Evolutionary conservation across 2,888 invertebrate species (phyloP).

Genomic region (Theretra japonica): DNA sequence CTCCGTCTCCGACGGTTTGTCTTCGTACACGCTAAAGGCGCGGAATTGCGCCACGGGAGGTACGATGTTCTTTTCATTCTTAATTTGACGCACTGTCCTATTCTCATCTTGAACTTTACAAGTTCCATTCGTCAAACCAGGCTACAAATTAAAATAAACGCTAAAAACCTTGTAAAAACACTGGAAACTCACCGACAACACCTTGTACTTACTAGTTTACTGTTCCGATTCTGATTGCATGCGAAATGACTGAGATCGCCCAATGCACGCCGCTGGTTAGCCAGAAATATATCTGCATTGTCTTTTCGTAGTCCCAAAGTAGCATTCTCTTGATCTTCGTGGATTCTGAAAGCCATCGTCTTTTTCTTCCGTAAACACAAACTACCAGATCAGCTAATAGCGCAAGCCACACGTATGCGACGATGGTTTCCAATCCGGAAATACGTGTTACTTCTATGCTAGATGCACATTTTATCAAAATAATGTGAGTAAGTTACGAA

Average conservation of each 20-base stretch:
- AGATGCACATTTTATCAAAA: constrained; percentile 63
- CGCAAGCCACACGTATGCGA: constrained; percentile 54
- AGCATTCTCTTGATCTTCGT: constrained; percentile 91
- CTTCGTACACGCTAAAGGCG: constrained; percentile 91
- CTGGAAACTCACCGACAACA: constrained; percentile 29
- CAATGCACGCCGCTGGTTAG: constrained; percentile 86
- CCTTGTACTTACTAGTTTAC: constrained; percentile 80
- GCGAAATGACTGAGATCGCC: constrained; percentile 86
- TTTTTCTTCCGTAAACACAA: constrained; percentile 73
- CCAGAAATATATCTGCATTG: constrained; percentile 74
- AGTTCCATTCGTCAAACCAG: constrained; percentile 76
- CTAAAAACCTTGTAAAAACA: constrained; percentile 32
- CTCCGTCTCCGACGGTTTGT: constrained; percentile 78
- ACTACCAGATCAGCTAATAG: constrained; percentile 53
- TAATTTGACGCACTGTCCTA: constrained; percentile 75
- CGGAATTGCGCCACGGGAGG: constrained; percentile 90
- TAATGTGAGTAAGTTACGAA: constrained; percentile 61
- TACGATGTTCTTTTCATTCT: constrained; percentile 80
- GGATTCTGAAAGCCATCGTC: constrained; percentile 90
- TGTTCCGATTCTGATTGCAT: constrained; percentile 80
- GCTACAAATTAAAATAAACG: constrained; percentile 49
- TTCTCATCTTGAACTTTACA: constrained; percentile 80
- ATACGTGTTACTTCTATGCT: constrained; percentile 46
- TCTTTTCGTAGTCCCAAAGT: constrained; percentile 82
- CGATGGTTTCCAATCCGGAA: constrained; percentile 59